phyloP scores from a whole-genome alignment of 2,888 invertebrate species.

The Polymixis flavicincta region DNA sequence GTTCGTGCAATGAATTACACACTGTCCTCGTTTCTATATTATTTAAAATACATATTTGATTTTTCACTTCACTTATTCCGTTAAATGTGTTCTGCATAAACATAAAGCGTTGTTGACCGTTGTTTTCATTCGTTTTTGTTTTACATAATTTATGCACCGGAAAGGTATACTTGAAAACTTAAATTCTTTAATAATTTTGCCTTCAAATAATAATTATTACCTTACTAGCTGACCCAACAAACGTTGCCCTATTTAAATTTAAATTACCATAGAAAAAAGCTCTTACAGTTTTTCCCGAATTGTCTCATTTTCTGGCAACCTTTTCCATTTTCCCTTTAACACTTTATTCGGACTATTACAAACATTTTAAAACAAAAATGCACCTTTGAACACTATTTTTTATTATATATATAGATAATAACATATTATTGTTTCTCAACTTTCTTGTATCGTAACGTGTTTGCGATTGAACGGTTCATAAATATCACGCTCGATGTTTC shows the following conservation, averaged over 20 bases:
- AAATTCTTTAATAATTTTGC: neutral
- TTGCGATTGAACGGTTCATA: neutral
- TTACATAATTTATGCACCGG: neutral
- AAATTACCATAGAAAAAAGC: neutral
- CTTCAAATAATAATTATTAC: neutral
- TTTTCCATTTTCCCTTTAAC: neutral
- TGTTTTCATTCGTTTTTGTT: neutral
- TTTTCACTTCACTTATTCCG: neutral
- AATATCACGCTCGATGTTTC: neutral
- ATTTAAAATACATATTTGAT: constrained; percentile 31
- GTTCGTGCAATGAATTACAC: constrained; percentile 35
- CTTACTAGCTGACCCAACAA: neutral
- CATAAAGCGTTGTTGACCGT: neutral
- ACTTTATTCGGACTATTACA: neutral
- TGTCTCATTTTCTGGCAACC: neutral
- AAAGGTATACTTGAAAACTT: neutral
- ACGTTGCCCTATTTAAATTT: neutral
- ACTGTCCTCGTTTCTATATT: constrained; percentile 21
- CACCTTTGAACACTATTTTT: no score
- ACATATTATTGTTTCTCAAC: no score
- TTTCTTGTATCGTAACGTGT: neutral
- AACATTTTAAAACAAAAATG: neutral
- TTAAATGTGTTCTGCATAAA: constrained; percentile 10
- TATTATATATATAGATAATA: no score
- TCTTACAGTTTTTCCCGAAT: neutral